Evolutionary conservation across 1,140 invertebrate species (phyloP).

Genomic region (Trichonephila inaurata): DNA sequence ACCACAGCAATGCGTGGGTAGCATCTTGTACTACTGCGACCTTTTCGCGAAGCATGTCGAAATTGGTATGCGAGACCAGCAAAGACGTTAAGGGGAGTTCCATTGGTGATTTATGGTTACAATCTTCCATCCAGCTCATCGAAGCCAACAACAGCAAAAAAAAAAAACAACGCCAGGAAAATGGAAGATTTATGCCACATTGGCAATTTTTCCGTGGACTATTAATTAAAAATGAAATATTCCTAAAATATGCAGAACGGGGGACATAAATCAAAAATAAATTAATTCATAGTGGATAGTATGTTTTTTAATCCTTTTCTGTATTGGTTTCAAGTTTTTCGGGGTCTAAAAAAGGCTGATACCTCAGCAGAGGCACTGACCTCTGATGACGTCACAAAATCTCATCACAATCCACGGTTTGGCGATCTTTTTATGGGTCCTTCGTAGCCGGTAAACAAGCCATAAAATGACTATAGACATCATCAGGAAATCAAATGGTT

Average conservation of each 20-base stretch:
- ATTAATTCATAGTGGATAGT: background rate
- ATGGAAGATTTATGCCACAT: background rate
- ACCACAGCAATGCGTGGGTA: conserved; percentile 26
- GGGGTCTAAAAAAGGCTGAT: background rate
- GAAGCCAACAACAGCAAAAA: background rate
- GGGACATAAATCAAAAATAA: conserved; percentile 1
- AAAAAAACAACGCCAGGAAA: background rate
- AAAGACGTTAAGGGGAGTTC: background rate
- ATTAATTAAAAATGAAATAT: conserved; percentile 23
- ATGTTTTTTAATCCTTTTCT: background rate
- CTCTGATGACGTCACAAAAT: conserved; percentile 40
- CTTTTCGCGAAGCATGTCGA: background rate
- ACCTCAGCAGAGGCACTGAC: conserved; percentile 39
- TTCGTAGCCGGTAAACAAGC: conserved; percentile 65
- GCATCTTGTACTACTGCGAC: background rate
- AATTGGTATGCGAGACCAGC: conserved; percentile 28
- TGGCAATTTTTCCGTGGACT: background rate
- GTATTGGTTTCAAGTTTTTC: background rate
- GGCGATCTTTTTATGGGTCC: conserved; percentile 35
- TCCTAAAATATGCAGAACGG: background rate
- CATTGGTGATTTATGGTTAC: conserved; percentile 44
- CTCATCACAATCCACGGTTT: background rate
- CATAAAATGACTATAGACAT: conserved; percentile 64
- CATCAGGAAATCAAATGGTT: conserved; percentile 25
- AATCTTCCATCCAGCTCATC: background rate